phyloP scores from a whole-genome alignment of 2,797 vertebrate genomes.

The Rhodeus uyekii region DNA sequence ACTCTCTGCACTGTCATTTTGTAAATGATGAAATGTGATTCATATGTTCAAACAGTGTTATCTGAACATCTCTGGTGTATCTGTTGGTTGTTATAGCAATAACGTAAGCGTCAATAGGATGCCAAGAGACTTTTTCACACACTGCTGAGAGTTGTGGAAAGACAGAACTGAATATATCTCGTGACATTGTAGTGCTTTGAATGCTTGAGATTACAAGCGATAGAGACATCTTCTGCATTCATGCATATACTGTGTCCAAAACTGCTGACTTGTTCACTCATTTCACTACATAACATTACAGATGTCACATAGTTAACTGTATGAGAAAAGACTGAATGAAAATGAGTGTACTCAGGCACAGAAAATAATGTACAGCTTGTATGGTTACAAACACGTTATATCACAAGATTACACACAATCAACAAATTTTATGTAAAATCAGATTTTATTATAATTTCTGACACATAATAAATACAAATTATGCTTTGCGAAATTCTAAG shows the following conservation, averaged over 20 bases:
- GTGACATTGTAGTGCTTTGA: not conserved
- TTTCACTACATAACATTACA: not conserved
- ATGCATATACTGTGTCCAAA: not conserved
- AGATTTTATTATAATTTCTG: too few relatives aligned
- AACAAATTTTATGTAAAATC: too few relatives aligned
- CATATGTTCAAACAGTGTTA: too few relatives aligned
- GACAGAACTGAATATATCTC: not conserved
- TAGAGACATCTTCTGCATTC: not conserved
- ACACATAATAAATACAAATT: too few relatives aligned
- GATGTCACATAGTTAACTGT: not conserved
- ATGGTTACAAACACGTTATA: not conserved
- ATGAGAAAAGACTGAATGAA: not conserved
- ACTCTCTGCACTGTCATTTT: not conserved
- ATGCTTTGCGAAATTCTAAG: too few relatives aligned
- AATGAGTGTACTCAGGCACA: not conserved
- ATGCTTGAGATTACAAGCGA: not conserved
- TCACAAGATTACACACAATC: too few relatives aligned
- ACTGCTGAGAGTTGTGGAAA: not conserved
- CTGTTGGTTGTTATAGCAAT: not conserved
- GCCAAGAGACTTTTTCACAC: slow-evolving; percentile 12
- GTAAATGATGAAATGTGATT: slow-evolving; percentile 1
- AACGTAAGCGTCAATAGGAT: not conserved
- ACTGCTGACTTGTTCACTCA: not conserved
- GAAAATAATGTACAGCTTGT: not conserved
- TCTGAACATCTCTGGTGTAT: not conserved